Evolutionary conservation across 2,888 invertebrate species (phyloP).

Genomic region (Ryuthela nishihirai): DNA sequence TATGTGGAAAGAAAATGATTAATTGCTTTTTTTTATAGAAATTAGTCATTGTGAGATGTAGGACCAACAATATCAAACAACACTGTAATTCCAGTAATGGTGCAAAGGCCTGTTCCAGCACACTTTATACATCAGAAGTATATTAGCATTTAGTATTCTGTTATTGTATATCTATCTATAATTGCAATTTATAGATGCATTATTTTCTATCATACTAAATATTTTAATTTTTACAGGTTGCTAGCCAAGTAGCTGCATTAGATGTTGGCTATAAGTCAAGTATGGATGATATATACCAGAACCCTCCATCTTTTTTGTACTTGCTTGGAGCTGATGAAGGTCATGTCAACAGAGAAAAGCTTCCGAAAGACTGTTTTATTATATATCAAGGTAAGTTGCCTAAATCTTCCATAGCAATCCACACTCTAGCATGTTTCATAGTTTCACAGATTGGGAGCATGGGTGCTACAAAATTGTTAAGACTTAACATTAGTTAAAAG

Average conservation of each 20-base stretch:
- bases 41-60: no score
- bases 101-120: no score
- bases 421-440: no score
- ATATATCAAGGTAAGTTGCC: conserved; percentile 65
- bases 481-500: no score
- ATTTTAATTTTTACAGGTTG: conserved; percentile 46
- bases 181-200: background rate
- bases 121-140: no score
- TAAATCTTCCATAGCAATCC: no score
- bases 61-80: no score
- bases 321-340: conserved; percentile 92
- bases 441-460: no score
- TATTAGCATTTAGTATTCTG: background rate
- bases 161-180: background rate
- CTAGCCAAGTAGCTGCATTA: conserved; percentile 74
- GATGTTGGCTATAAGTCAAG: conserved; percentile 90
- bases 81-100: no score
- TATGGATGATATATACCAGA: conserved; percentile 56
- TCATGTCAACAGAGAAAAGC: conserved; percentile 67
- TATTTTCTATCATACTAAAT: background rate
- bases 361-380: conserved; percentile 76
- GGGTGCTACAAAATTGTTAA: no score
- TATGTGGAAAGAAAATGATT: no score
- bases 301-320: conserved; percentile 72
- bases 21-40: no score